A percentile compares a stretch with the other conserved stretches of the same genome.
These are phyloP conservation scores for Stenopsyche tienmushanensis DNA, from an alignment of 1,140 invertebrate species.

Conservation along the genomic window DNA sequence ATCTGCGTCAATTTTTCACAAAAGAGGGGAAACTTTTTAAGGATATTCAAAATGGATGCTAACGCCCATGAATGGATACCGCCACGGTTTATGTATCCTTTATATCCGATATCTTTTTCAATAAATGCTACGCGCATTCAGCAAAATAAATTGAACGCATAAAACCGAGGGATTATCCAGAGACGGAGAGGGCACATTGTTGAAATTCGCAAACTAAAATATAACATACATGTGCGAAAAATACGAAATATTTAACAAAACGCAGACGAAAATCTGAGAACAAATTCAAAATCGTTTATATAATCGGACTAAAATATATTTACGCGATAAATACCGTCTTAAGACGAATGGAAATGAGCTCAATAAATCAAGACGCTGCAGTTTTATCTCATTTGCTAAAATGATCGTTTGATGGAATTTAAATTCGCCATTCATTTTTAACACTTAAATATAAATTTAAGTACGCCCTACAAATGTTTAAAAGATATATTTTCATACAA, in stretches of 20 bases:
- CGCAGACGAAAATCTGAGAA: too few species aligned
- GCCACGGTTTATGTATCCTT: constrained; percentile 30
- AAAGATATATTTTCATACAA: too few species aligned
- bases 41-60: constrained; percentile 20
- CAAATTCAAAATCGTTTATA: not conserved
- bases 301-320: not conserved
- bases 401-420: too few species aligned
- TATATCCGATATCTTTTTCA: constrained; percentile 41
- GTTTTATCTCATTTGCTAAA: too few species aligned
- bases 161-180: constrained; percentile 40
- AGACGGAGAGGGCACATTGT: constrained; percentile 8
- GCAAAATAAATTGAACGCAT: constrained; percentile 42
- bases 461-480: too few species aligned
- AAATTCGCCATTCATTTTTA: too few species aligned
- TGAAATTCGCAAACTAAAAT: constrained; percentile 5
- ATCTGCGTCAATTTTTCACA: not conserved
- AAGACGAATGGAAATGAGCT: too few species aligned
- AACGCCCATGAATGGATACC: constrained; percentile 23
- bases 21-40: not conserved
- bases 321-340: not conserved
- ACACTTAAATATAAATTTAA: too few species aligned
- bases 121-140: constrained; percentile 42
- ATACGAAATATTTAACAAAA: not conserved
- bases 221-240: not conserved
- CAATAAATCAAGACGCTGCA: too few species aligned